These are phyloP conservation scores for Lamprotornis superbus DNA, from an alignment of 2,113 vertebrate species.

Conservation along the genomic window DNA sequence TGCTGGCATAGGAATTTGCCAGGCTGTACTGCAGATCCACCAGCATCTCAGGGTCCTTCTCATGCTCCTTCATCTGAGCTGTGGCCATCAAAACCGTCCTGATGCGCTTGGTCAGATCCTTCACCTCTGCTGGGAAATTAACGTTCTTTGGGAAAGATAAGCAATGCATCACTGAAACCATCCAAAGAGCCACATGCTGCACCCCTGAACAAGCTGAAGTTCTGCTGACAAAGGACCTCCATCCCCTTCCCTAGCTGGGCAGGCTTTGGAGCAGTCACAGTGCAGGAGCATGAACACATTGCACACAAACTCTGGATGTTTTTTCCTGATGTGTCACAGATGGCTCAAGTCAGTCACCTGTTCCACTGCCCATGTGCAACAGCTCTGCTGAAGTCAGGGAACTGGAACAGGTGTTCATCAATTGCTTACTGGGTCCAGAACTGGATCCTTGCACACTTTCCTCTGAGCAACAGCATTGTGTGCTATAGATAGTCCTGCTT, in stretches of 20 bases:
- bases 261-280: neutral
- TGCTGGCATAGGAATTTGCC: constrained; percentile 97
- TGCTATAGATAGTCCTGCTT: neutral
- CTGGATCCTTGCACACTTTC: neutral
- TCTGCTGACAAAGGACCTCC: neutral
- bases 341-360: neutral
- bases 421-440: neutral
- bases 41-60: constrained; percentile 98
- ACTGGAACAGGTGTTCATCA: neutral
- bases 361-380: neutral
- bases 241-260: neutral
- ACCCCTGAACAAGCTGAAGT: neutral
- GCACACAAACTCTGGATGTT: neutral
- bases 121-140: constrained; percentile 94
- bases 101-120: constrained; percentile 96
- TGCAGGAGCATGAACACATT: neutral
- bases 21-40: constrained; percentile 98
- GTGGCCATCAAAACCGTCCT: constrained; percentile 97
- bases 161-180: constrained; percentile 29
- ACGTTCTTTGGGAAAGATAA: constrained; percentile 86
- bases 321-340: neutral
- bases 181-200: neutral
- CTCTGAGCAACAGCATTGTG: neutral
- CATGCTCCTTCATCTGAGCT: constrained; percentile 98
- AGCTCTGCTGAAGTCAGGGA: neutral